Base-by-base conservation (phyloP, 2,888 invertebrate genomes). In the Mechanitis mazaeus region DNA sequence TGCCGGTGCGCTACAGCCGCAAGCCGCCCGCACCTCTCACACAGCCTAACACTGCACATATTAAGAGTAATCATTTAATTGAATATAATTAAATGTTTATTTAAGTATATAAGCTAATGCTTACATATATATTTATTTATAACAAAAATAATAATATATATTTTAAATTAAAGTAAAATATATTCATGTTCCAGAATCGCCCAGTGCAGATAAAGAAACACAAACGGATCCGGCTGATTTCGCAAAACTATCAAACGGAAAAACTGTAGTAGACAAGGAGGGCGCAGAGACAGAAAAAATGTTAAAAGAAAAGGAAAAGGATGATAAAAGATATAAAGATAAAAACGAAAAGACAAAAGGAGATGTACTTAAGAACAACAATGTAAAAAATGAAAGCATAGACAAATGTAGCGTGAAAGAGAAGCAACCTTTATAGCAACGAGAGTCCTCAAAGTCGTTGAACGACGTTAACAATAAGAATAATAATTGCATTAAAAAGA, bases 391-490 rank as follows among this genome's bases (percentile, higher is more conserved):
- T 28, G 67, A 66, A 35, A 65, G 64, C 56, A 73, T 70, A 56
- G 69, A 68, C 50, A 57, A 68, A 46, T 47, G 61, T n/a, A 68
- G 69, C 64, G 68, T 68, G 33, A 81, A 77, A 69, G 83, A 83
- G 4, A 82, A 76, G 69, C 73, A 78, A 2, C 78, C 78, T 4
- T 88, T 87, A 88, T 87, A 88, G 88, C 88, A 85, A 72, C 81
- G 83, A 76, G 78, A 81, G 64, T 84, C 87, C 0, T 80, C 87
- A 1, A 80, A 76, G 67, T 89, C 89, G 33, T 75, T 87, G 2
- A 80, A 76, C 58, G 84, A 87, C 65, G 80, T 80, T 58, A 76
- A 61, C 55, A 65, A 73, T 66, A 72, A 71, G 59, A 80, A 77
- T 60, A 82, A 78, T 71, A 81, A 78, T 63, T 76, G 78, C 57